These are phyloP conservation scores for Caenorhabditis sinica DNA, from an alignment of 2,888 invertebrate genomes.

Conservation along the genomic window DNA sequence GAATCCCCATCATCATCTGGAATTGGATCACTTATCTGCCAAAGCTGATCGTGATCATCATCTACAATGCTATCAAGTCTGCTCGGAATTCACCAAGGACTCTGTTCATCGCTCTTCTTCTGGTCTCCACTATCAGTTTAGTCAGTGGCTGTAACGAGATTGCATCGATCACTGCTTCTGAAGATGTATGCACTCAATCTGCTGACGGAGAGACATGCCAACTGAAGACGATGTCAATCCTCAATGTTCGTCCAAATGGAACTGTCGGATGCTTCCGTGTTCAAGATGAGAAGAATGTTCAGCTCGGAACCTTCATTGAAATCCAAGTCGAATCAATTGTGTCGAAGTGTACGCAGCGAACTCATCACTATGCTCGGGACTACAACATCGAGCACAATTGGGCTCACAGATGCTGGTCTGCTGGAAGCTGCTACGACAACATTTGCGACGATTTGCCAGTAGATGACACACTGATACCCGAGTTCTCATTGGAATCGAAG, in stretches of 20 bases:
- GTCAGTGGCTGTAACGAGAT: not conserved
- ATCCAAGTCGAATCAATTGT: not conserved
- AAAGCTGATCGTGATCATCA: no score
- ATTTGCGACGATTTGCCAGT: conserved; percentile 1
- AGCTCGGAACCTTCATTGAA: not conserved
- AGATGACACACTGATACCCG: not conserved
- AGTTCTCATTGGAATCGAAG: conserved; percentile 17
- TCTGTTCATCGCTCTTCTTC: no score
- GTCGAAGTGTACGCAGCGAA: not conserved
- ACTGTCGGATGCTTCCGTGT: not conserved
- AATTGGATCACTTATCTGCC: no score
- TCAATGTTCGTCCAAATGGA: conserved; percentile 25
- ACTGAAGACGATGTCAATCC: not conserved
- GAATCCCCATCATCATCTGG: no score
- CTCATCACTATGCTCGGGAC: conserved; percentile 19
- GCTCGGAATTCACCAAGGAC: no score
- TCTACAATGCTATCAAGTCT: no score
- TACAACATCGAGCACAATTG: not conserved
- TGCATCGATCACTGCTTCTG: not conserved
- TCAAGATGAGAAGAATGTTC: not conserved
- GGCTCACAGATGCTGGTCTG: conserved; percentile 21
- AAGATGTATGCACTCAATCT: not conserved
- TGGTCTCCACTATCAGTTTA: no score
- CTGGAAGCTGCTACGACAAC: conserved; percentile 12
- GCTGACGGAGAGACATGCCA: not conserved